Evolutionary conservation across 2,888 invertebrate genomes (phyloP), one percentile per base, ranked within the genome.

Genomic region (Hirtodrosophila confusa): DNA sequence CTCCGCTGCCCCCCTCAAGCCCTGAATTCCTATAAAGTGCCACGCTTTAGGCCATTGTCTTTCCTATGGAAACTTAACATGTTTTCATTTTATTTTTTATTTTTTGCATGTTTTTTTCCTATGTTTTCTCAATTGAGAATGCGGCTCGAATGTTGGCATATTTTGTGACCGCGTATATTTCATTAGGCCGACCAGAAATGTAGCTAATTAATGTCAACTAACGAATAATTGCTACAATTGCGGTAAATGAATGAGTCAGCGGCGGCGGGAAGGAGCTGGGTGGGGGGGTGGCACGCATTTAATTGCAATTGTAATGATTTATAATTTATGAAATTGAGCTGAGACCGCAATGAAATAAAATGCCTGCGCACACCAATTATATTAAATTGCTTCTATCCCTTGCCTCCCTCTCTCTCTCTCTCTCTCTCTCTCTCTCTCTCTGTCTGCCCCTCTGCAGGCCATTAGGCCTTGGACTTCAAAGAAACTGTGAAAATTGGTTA

Each of bases 271-370:
- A 7, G 1, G 41, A n/a, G 10, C 3, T n/a, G 8, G 41, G 24
- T 7, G 17, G 9, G 24, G 2, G 3, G 44, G n/a, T n/a, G 3
- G 12, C 8, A 12, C 40, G 10, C 57, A 63, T 56, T 74, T 74
- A 63, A 66, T 76, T 76, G 63, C 73, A 60, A 71, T 48, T 72
- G 55, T 61, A 80, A 86, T 83, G 80, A 83, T 80, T 80, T 83
- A 83, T 73, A 83, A 80, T 86, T 80, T 61, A 72, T 69, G 69
- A 55, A 86, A 67, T 79, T 33, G 65, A 62, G 56, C 9, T 27
- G 17, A 17, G 7, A 31, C 31, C 63, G 63, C 57, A 67, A 57
- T 53, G 17, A 50, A 45, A 57, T 58, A 41, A 37, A 69, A 65
- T 45, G 50, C 31, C n/a, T 17, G 17, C 17, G 17, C 17, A 17